Percentiles rank a stretch among this genome's conserved stretches.
Evolutionary conservation across 1,140 invertebrate genomes (phyloP).

Genomic region (Ectropis grisescens): DNA sequence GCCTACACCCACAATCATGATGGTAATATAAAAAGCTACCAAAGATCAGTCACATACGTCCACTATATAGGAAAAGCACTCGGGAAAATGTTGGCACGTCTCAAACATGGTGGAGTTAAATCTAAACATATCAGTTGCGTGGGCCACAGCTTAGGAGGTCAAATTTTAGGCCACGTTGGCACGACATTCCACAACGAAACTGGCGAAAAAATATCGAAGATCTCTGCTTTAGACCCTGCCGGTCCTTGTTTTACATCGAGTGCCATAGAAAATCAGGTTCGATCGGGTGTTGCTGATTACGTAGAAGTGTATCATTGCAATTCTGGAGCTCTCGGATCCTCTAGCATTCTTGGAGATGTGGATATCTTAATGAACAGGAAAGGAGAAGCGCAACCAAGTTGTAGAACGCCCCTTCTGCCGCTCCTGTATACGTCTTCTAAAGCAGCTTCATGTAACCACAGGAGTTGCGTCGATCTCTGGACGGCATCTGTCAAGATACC

Average conservation of each 20-base stretch:
- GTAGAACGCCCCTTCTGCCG: too few species aligned
- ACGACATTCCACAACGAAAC: conserved; percentile 7
- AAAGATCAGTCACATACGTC: conserved; percentile 43
- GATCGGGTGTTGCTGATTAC: conserved; percentile 63
- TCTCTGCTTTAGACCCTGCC: not conserved
- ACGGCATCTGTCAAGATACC: too few species aligned
- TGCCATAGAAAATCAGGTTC: conserved; percentile 37
- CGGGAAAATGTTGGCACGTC: conserved; percentile 10
- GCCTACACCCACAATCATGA: conserved; percentile 47
- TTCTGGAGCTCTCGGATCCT: too few species aligned
- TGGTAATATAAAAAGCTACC: conserved; percentile 44
- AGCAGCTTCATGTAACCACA: too few species aligned
- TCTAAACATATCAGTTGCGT: conserved; percentile 13
- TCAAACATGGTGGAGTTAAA: conserved; percentile 3
- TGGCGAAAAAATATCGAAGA: not conserved
- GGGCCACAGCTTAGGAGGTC: conserved; percentile 17
- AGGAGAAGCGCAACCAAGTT: too few species aligned
- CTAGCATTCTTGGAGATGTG: too few species aligned
- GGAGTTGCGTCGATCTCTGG: too few species aligned
- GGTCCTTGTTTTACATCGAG: not conserved
- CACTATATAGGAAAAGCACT: conserved; percentile 15
- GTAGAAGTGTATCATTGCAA: conserved; percentile 77
- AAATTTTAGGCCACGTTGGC: conserved; percentile 15
- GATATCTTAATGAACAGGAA: too few species aligned
- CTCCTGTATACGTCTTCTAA: too few species aligned